Base-by-base conservation (phyloP, 2,113 vertebrate genomes). In the Microcebus murinus region DNA sequence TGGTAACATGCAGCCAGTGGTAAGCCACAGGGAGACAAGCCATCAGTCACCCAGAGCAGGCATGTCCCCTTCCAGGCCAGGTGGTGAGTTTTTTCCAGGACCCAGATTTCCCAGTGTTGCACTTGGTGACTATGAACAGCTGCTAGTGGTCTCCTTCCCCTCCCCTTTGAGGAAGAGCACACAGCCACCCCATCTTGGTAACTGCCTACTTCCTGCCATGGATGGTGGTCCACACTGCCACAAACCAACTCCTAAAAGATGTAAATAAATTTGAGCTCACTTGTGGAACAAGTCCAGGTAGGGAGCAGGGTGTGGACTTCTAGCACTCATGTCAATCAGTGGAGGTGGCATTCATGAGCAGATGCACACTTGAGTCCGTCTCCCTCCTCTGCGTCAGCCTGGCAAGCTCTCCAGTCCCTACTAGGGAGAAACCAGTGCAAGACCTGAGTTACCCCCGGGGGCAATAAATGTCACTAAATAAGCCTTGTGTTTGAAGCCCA, bases 281-380 rank as follows among this genome's bases (percentile, higher is more conserved):
- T 55, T 6, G 17, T 55, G 52, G 52, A 94, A 93, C 80, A 95
- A 90, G 84, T 83, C 36, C 12, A 82, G 20, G 90, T n/a, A 90
- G 93, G 52, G 6, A n/a, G 29, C 5, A n/a, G 6, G 59, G 52
- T 4, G 36, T 68, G 74, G 52, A 83, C 67, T 84, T 91, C 55
- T 50, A 45, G 65, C 42, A 93, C 84, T 96, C 59, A 90, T 83
- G 77, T 94, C 90, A 95, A 86, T 65, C 92, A 76, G 94, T 20
- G 67, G 45, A 79, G 93, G 52, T 96, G 81, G 42, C n/a, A 4
- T 29, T 74, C 9, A 42, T 45, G 29, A 82, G 79, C 59, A 87
- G n/a, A 80, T 8, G 7, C 52, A 55, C 52, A 59, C 57, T 7
- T 2, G 6, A 59, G 57, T 59, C 57, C 20, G 6, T 8, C 15